A percentile compares a stretch with the other conserved stretches of the same genome.
phyloP scores from a whole-genome alignment of 2,113 vertebrate species.

The Pipa parva region DNA sequence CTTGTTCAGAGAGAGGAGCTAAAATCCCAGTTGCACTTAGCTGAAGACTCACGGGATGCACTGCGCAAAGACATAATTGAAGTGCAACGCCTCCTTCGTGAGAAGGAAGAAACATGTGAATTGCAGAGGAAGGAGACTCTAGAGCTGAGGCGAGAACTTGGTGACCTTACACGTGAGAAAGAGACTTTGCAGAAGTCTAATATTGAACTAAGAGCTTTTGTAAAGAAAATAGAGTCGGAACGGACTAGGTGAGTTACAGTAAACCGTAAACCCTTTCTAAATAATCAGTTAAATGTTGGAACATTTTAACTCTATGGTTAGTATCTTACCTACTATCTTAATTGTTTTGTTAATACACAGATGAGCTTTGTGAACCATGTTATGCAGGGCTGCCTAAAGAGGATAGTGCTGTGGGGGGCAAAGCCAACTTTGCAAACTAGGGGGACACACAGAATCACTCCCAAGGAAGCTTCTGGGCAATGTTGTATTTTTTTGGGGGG shows the following conservation, averaged over 20 bases:
- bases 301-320: too few species aligned
- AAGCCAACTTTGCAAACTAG: too few species aligned
- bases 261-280: too few species aligned
- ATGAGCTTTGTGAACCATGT: neutral
- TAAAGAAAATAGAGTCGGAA: conserved; percentile 67
- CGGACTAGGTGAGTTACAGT: conserved; percentile 68
- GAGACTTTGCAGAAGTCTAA: conserved; percentile 67
- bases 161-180: conserved; percentile 61
- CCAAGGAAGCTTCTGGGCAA: too few species aligned
- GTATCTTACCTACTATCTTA: neutral
- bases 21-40: conserved; percentile 54
- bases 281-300: too few species aligned
- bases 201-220: conserved; percentile 57
- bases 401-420: too few species aligned
- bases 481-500: too few species aligned
- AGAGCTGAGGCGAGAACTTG: conserved; percentile 58
- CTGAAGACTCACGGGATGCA: conserved; percentile 54
- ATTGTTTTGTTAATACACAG: neutral
- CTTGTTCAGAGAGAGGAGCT: conserved; percentile 60
- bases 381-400: too few species aligned
- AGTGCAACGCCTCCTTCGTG: conserved; percentile 57
- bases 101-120: conserved; percentile 57
- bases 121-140: conserved; percentile 56
- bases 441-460: too few species aligned
- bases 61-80: conserved; percentile 58